These are phyloP conservation scores for Phylloscopus collybita DNA, from an alignment of 2,797 vertebrate genomes.

Conservation along the genomic window DNA sequence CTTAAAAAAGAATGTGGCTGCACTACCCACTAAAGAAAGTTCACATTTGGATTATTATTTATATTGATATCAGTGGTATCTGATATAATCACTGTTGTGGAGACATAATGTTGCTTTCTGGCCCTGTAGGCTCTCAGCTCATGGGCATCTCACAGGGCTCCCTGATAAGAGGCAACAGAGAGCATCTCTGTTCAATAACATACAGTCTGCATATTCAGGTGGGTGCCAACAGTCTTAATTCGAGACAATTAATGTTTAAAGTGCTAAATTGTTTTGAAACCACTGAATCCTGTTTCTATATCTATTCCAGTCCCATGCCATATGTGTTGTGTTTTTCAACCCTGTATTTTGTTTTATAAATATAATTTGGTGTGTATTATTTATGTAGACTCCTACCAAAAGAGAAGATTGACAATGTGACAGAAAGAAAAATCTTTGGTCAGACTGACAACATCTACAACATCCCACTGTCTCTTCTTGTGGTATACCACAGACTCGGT, in stretches of 20 bases:
- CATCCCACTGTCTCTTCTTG: conserved; percentile 55
- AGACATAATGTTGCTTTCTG: not conserved
- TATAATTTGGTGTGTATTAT: not conserved
- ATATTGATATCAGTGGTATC: not conserved
- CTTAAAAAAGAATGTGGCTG: not conserved
- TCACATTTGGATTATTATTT: not conserved
- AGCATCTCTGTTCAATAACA: not conserved
- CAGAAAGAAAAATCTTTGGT: conserved; percentile 25
- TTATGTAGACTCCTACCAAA: not conserved
- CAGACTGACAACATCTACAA: conserved; percentile 13
- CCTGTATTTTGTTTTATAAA: not conserved
- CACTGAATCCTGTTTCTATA: not conserved
- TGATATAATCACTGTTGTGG: not conserved
- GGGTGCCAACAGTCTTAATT: not conserved
- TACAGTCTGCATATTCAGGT: not conserved
- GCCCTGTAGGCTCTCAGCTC: not conserved
- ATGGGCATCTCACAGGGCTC: not conserved
- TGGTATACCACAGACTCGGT: not conserved
- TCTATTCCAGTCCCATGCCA: not conserved
- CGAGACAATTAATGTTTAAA: not conserved
- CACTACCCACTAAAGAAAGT: not conserved
- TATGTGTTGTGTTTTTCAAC: not conserved
- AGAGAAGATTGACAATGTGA: not conserved
- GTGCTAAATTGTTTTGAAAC: not conserved
- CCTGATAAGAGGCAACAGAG: not conserved